Percentiles rank a stretch among this genome's conserved stretches.
These are phyloP conservation scores for Pinna nobilis DNA, from an alignment of 1,140 invertebrate genomes.

Conservation along the genomic window DNA sequence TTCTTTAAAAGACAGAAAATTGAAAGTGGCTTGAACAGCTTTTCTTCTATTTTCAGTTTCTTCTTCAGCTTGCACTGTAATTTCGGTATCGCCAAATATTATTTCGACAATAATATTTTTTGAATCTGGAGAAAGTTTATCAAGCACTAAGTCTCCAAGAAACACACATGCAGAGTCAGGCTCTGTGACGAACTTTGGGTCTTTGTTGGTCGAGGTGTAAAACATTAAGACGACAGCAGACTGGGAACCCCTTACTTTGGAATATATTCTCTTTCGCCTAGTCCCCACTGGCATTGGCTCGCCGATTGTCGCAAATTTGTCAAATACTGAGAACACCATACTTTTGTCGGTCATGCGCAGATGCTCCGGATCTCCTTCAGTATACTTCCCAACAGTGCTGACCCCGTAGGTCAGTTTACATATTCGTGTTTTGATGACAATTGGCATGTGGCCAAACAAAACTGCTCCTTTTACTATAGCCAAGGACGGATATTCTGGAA, in stretches of 20 bases:
- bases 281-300: background rate
- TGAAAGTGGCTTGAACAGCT: no score
- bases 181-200: constrained; percentile 3
- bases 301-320: background rate
- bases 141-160: background rate
- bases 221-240: background rate
- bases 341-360: background rate
- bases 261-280: background rate
- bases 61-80: background rate
- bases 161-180: background rate
- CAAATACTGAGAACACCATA: background rate
- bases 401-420: constrained; percentile 17
- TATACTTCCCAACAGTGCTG: background rate
- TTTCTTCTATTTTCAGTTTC: no score
- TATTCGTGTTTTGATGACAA: constrained; percentile 16
- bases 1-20: no score
- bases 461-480: constrained; percentile 38
- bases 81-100: constrained; percentile 1
- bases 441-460: constrained; percentile 29
- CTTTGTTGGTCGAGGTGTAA: background rate
- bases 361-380: background rate
- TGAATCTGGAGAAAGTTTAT: background rate
- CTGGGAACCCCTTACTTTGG: background rate
- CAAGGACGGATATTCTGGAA: constrained; percentile 25
- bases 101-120: background rate